Conservation (phyloP, 1,140 invertebrate species). For the Akabosia matsudoensis region DNA sequence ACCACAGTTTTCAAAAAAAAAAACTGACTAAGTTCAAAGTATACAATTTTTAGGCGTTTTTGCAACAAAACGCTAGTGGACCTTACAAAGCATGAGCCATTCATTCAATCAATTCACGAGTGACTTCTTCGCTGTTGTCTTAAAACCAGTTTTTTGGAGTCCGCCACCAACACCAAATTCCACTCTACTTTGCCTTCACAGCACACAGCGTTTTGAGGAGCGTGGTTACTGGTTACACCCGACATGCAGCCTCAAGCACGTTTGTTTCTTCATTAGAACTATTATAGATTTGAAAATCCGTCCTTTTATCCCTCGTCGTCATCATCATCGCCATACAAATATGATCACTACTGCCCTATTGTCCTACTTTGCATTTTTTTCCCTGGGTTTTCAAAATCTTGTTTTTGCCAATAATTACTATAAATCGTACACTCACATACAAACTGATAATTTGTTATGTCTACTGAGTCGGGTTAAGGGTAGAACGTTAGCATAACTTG, state of each 20-base stretch:
- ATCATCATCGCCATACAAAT: neutral
- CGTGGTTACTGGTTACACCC: neutral
- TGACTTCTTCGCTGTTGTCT: neutral
- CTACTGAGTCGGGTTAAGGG: neutral
- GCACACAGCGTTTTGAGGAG: neutral
- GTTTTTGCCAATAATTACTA: conserved; percentile 21
- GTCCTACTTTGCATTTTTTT: neutral
- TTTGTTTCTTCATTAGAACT: neutral
- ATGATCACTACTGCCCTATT: conserved; percentile 13
- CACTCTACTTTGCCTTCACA: neutral
- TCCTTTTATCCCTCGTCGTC: neutral
- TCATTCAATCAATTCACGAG: neutral
- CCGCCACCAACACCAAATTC: neutral
- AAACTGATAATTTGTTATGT: neutral
- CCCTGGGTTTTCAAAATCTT: neutral
- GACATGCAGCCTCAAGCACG: neutral
- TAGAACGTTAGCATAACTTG: neutral
- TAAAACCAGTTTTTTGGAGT: conserved; percentile 13
- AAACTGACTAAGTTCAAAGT: too few relatives aligned
- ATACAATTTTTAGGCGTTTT: too few relatives aligned
- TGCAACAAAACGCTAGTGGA: too few relatives aligned
- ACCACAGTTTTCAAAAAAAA: too few relatives aligned
- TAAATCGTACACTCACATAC: conserved; percentile 12
- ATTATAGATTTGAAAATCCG: neutral
- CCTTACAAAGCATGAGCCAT: too few relatives aligned